These are phyloP conservation scores for Dunckerocampus dactyliophorus DNA, from an alignment of 2,113 vertebrate species.

Conservation along the genomic window DNA sequence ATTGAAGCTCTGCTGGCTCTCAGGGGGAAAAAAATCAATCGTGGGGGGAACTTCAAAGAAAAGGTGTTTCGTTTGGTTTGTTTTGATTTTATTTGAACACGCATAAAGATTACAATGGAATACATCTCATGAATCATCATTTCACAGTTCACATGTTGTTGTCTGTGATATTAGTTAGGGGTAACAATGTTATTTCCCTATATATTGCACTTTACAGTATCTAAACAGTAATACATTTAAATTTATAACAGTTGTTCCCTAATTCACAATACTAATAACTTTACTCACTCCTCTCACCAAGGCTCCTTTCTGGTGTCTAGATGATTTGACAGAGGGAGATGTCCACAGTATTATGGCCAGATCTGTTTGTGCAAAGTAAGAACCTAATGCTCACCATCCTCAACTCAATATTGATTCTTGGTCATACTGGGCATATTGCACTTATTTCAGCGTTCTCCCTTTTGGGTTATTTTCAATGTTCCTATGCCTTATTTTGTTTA, in stretches of 20 bases:
- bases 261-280: not conserved
- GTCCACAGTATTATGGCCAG: conserved; percentile 84
- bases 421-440: not conserved
- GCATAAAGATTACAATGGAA: too few species aligned
- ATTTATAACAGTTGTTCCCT: not conserved
- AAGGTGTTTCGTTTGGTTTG: conserved; percentile 80
- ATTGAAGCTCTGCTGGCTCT: conserved; percentile 85
- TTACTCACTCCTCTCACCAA: conserved; percentile 42
- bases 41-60: conserved; percentile 74
- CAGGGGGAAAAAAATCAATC: conserved; percentile 76
- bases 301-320: conserved; percentile 94
- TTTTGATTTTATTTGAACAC: too few species aligned
- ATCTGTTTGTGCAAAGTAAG: conserved; percentile 97
- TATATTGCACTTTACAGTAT: not conserved
- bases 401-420: not conserved
- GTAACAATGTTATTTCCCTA: not conserved
- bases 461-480: not conserved
- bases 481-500: not conserved
- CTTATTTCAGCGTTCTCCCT: not conserved
- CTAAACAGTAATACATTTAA: not conserved
- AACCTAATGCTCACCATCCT: conserved; percentile 8
- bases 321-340: conserved; percentile 84
- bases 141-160: too few species aligned
- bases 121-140: too few species aligned
- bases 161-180: not conserved